phyloP scores from a whole-genome alignment of 2,797 vertebrate species.

The Scarus forsteni region DNA sequence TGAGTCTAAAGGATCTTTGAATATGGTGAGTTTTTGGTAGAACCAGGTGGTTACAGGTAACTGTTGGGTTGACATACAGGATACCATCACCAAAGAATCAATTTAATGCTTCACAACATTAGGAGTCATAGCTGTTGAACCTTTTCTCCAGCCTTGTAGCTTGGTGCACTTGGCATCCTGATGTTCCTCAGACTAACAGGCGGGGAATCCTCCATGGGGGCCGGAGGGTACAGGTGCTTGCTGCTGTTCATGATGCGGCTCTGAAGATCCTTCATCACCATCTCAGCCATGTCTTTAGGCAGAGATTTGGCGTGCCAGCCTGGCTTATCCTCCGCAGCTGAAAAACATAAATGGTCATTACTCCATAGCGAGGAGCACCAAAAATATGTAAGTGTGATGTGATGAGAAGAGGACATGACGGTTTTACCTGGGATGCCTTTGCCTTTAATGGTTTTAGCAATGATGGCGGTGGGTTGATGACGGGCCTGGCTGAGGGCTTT shows the following conservation, averaged over 20 bases:
- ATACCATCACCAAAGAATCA: too few relatives aligned
- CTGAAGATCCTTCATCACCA: conserved; percentile 90
- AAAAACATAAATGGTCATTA: conserved; percentile 15
- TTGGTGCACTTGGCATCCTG: conserved; percentile 92
- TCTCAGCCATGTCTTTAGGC: conserved; percentile 94
- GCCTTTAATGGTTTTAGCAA: conserved; percentile 95
- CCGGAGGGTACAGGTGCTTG: conserved; percentile 90
- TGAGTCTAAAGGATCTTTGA: too few relatives aligned
- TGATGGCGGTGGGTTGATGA: conserved; percentile 94
- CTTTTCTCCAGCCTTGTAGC: conserved; percentile 95
- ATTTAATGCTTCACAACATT: neutral
- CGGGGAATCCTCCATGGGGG: conserved; percentile 90
- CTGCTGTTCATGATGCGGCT: conserved; percentile 91
- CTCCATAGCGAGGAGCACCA: too few relatives aligned
- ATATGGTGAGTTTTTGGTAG: too few relatives aligned
- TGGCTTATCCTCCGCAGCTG: conserved; percentile 94
- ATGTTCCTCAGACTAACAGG: conserved; percentile 89
- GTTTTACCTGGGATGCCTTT: conserved; percentile 92
- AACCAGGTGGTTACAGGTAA: too few relatives aligned
- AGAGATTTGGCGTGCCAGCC: conserved; percentile 95
- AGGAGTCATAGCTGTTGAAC: conserved; percentile 65
- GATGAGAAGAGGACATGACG: neutral
- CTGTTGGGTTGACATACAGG: too few relatives aligned
- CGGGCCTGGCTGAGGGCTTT: conserved; percentile 94
- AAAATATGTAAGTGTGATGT: neutral